Evolutionary conservation across 2,113 vertebrate genomes (phyloP), one percentile per base, ranked within the genome.

Genomic region (Chionis minor): DNA sequence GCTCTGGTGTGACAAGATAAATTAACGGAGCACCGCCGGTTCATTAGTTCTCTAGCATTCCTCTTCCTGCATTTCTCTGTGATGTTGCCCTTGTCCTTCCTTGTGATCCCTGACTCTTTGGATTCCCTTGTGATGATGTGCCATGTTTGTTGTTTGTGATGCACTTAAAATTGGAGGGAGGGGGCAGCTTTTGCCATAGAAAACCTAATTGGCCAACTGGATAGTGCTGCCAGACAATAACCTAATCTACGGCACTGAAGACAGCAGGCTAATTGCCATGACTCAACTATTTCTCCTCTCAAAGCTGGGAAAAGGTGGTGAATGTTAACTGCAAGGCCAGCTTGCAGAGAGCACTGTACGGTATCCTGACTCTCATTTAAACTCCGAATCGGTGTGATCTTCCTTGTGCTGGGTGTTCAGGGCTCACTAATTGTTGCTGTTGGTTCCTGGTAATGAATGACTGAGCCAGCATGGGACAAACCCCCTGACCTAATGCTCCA

Each of bases 391-490:
- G 7, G 66, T 3, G 65, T 17, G 58, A 44, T 63, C 21, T 6
- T 28, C 10, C 3, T 14, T 61, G 61, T 27, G 45, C 40, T 5
- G 28, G 28, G 22, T 40, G 33, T 61, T 54, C 56, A 44, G 44
- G 42, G 86, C 67, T 91, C 69, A 12, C 71, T 88, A 88, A 77
- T 86, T 69, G 44, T 20, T 62, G n/a, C 62, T 92, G 44, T 75
- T 17, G 3, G 49, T 22, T 73, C 58, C 80, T 35, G 15, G 9
- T 59, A 92, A 90, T 10, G 61, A 74, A 58, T 17, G 21, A 33
- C 5, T 33, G 72, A 79, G 71, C 56, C 73, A 80, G 56, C 66
- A 22, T 4, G 9, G 32, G 28, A 77, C 35, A 44, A 65, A 32
- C 8, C 10, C 51, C 32, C 47, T 8, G 24, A 74, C 55, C 32